Base-by-base conservation (phyloP, 2,113 vertebrate genomes). In the Oryzias javanicus region DNA sequence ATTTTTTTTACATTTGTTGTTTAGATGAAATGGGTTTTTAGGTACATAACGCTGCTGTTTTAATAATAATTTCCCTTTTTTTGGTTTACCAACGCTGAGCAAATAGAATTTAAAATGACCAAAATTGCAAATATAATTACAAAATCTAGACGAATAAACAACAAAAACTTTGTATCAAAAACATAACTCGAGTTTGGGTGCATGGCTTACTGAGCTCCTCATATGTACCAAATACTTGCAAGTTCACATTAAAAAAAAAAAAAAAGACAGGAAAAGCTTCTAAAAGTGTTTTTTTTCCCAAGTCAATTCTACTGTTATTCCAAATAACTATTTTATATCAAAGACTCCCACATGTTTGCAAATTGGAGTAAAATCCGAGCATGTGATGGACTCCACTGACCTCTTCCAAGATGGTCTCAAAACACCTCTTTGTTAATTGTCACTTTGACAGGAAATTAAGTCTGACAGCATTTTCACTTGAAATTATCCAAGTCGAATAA, bases 291-390 rank as follows among this genome's bases (percentile, higher is more conserved):
- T 81, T 80, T 85, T 75, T 82, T 90, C 91, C 91, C 84, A 71
- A 90, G 87, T 82, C 79, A 79, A 74, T 68, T 82, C 86, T 82
- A 73, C 85, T 94, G 83, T 78, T 86, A 88, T 72, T 90, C 91
- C 69, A 81, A 68, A 78, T 83, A 79, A 76, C 82, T 89, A 70
- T 94, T 94, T 93, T 88, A 93, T 92, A 90, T 93, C 79, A 83
- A 82, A 88, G 72, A 83, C 92, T 95, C 86, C 92, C 94, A 95
- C 86, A 92, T 95, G 93, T 93, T 92, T 91, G 86, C 86, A 92
- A 94, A 94, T 86, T 91, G 78, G 81, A 83, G 82, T 78, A 70
- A 93, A 91, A 92, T 91, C 86, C 88, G 94, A 35, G 35, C 90
- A 88, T 75, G 91, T 93, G 93, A 94, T 90, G 86, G 64, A 76